Percentiles rank a stretch among this genome's conserved stretches.
phyloP scores from a whole-genome alignment of 2,113 vertebrate genomes.

The Pedionomus torquatus region DNA sequence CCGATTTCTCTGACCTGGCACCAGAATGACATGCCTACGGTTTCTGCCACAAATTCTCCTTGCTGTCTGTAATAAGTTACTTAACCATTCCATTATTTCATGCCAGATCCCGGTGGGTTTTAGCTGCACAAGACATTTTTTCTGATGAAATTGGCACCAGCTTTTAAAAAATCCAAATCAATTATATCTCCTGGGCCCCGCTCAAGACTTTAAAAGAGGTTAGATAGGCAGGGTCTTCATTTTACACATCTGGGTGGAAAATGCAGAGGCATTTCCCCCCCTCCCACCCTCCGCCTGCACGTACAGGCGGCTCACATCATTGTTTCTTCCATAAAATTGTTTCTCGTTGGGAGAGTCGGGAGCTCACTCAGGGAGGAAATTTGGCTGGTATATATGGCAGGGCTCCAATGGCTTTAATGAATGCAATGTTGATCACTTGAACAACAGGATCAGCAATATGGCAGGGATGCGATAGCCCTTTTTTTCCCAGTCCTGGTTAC shows the following conservation, averaged over 20 bases:
- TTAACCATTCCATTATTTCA: conserved; percentile 64
- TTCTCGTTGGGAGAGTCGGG: not conserved
- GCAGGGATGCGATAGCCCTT: not conserved
- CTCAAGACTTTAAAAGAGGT: conserved; percentile 34
- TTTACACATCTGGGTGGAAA: conserved; percentile 15
- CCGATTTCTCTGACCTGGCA: conserved; percentile 37
- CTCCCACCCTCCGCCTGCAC: not conserved
- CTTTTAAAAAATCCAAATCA: conserved; percentile 55
- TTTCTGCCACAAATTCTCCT: conserved; percentile 52
- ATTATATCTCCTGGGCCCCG: conserved; percentile 7
- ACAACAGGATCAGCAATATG: conserved; percentile 63
- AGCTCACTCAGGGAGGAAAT: not conserved
- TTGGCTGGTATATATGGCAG: conserved; percentile 47
- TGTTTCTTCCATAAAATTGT: not conserved
- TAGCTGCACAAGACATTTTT: not conserved
- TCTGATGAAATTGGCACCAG: conserved; percentile 28
- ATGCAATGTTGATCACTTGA: conserved; percentile 42
- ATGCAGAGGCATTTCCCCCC: not conserved
- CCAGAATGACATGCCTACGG: conserved; percentile 16
- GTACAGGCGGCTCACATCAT: not conserved
- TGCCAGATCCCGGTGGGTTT: conserved; percentile 14
- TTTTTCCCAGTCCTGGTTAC: not conserved
- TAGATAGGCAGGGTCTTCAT: not conserved
- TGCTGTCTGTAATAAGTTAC: conserved; percentile 57
- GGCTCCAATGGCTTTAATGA: conserved; percentile 52